Evolutionary conservation across 2,888 invertebrate genomes (phyloP).

Genomic region (Ctenicera cuprea): DNA sequence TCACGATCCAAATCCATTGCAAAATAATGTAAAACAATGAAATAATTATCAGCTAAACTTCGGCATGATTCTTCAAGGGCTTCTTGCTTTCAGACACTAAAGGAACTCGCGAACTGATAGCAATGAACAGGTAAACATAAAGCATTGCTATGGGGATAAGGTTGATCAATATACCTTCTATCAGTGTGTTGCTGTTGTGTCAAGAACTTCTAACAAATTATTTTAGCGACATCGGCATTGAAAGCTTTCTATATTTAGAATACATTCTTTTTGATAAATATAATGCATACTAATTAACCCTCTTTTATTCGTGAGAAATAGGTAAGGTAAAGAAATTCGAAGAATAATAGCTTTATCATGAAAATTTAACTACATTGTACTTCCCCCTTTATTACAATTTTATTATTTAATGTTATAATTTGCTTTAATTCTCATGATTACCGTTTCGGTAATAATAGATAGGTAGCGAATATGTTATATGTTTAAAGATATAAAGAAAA

Average conservation of each 20-base stretch:
- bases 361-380: neutral
- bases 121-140: slow-evolving; percentile 51
- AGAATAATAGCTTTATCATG: neutral
- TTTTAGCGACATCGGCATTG: slow-evolving; percentile 40
- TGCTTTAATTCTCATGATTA: too few species aligned
- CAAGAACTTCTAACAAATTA: slow-evolving; percentile 36
- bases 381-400: too few species aligned
- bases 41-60: slow-evolving; percentile 62
- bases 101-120: slow-evolving; percentile 38
- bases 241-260: slow-evolving; percentile 36
- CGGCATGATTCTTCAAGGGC: slow-evolving; percentile 47
- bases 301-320: neutral
- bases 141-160: slow-evolving; percentile 55
- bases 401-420: too few species aligned
- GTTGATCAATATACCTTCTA: slow-evolving; percentile 49
- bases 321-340: neutral
- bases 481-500: too few species aligned
- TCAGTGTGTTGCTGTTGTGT: slow-evolving; percentile 35
- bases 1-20: slow-evolving; percentile 58
- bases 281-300: neutral
- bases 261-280: neutral
- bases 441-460: too few species aligned
- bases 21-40: slow-evolving; percentile 46
- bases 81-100: slow-evolving; percentile 33
- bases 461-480: too few species aligned